These are phyloP conservation scores for Aricia agestis DNA, from an alignment of 1,140 invertebrate genomes.

Conservation along the genomic window DNA sequence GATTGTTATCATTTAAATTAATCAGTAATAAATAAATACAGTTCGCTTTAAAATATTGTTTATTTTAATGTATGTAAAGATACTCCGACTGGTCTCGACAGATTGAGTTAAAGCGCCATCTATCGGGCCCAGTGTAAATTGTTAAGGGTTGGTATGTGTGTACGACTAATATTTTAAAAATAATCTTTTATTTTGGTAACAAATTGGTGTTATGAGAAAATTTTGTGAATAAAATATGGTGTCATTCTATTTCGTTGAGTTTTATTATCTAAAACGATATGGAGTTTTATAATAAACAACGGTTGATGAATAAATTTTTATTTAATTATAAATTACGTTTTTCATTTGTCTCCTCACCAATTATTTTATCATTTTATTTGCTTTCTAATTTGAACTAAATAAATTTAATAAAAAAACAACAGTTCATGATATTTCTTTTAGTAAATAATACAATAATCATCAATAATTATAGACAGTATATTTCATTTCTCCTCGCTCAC, in stretches of 20 bases:
- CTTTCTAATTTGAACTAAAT: too few relatives aligned
- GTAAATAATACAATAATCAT: too few relatives aligned
- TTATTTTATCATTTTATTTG: background rate
- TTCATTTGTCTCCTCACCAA: background rate
- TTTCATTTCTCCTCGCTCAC: conserved; percentile 46
- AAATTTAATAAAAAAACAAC: too few relatives aligned
- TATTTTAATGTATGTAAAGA: conserved; percentile 51
- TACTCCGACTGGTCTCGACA: conserved; percentile 52
- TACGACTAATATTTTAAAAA: conserved; percentile 71
- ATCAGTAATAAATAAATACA: background rate
- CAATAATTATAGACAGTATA: background rate
- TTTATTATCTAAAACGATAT: conserved; percentile 27
- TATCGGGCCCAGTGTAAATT: conserved; percentile 49
- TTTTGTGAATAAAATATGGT: conserved; percentile 74
- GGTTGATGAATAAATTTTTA: conserved; percentile 14
- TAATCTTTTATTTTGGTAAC: conserved; percentile 75
- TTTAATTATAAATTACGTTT: conserved; percentile 22
- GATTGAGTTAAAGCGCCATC: conserved; percentile 41
- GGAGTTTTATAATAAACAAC: conserved; percentile 12
- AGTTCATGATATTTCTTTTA: too few relatives aligned
- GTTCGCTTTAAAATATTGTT: conserved; percentile 34
- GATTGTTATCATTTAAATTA: background rate
- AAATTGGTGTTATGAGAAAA: conserved; percentile 72
- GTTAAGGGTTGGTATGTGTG: conserved; percentile 64
- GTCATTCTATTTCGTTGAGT: conserved; percentile 54